Conservation (phyloP, 1,140 invertebrate genomes). For the Drosophila bipectinata region DNA sequence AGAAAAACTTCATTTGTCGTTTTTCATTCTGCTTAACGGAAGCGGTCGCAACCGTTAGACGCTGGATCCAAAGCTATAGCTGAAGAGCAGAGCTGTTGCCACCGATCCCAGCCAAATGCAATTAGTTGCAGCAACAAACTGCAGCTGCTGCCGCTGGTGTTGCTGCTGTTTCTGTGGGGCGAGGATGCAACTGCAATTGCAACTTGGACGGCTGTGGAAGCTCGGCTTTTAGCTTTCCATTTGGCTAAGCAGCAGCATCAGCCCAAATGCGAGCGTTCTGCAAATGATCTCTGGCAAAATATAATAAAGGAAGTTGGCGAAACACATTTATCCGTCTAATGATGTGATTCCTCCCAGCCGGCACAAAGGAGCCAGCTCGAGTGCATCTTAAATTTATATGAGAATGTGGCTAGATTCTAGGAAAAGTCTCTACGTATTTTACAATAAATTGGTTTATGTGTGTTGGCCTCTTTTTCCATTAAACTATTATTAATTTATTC, state of each 20-base stretch:
- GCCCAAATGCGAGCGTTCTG: conserved; percentile 47
- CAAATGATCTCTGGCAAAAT: conserved; percentile 62
- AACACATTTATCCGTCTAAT: conserved; percentile 53
- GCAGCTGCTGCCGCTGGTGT: conserved; percentile 59
- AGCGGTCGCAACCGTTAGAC: conserved; percentile 57
- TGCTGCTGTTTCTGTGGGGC: conserved; percentile 18
- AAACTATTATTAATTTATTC: too few species aligned
- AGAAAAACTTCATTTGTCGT: conserved; percentile 57
- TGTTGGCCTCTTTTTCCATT: neutral
- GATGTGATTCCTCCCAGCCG: conserved; percentile 44
- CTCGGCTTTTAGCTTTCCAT: conserved; percentile 58
- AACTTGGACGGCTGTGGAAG: conserved; percentile 7
- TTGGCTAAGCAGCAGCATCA: conserved; percentile 68
- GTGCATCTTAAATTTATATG: conserved; percentile 27
- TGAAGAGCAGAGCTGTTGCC: conserved; percentile 54
- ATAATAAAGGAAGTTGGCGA: conserved; percentile 62
- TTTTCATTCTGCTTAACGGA: conserved; percentile 64
- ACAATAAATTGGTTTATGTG: conserved; percentile 1
- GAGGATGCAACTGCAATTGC: conserved; percentile 33
- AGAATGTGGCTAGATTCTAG: neutral
- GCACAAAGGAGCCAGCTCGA: neutral
- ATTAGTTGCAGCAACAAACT: conserved; percentile 81
- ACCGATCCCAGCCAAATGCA: conserved; percentile 72
- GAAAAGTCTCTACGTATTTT: conserved; percentile 10
- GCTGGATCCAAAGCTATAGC: conserved; percentile 27